Conservation (phyloP, 1,140 invertebrate genomes). For the Dreissena polymorpha region DNA sequence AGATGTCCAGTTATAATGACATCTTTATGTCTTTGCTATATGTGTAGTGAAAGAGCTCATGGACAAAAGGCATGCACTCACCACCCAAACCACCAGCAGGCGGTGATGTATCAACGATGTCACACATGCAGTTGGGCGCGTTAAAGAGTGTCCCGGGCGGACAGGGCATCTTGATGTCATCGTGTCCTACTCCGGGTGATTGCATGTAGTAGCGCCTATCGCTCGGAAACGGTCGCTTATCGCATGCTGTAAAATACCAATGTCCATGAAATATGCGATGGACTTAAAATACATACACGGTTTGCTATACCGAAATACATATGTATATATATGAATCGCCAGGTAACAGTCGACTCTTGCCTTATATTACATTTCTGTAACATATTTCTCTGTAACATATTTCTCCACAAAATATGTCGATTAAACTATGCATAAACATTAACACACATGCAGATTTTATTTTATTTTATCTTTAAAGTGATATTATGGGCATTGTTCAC, state of each 20-base stretch:
- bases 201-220: conserved; percentile 31
- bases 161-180: conserved; percentile 16
- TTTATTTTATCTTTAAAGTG: too few relatives aligned
- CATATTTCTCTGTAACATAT: too few relatives aligned
- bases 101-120: conserved; percentile 2
- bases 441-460: too few relatives aligned
- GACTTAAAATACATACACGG: not conserved
- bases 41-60: not conserved
- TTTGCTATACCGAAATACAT: too few relatives aligned
- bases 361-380: too few relatives aligned
- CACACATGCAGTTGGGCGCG: conserved; percentile 22
- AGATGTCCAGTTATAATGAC: not conserved
- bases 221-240: conserved; percentile 3
- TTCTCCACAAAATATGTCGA: too few relatives aligned
- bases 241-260: conserved; percentile 10
- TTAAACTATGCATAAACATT: too few relatives aligned
- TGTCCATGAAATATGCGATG: not conserved
- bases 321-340: too few relatives aligned
- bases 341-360: too few relatives aligned
- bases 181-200: conserved; percentile 32
- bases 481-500: too few relatives aligned
- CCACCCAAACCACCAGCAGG: conserved; percentile 10
- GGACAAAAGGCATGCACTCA: not conserved
- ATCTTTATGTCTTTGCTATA: not conserved
- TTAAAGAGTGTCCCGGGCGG: conserved; percentile 41